A percentile compares a stretch with the other conserved stretches of the same genome.
These are phyloP conservation scores for Laticauda laticaudata DNA, from an alignment of 2,113 vertebrate species.

Conservation along the genomic window DNA sequence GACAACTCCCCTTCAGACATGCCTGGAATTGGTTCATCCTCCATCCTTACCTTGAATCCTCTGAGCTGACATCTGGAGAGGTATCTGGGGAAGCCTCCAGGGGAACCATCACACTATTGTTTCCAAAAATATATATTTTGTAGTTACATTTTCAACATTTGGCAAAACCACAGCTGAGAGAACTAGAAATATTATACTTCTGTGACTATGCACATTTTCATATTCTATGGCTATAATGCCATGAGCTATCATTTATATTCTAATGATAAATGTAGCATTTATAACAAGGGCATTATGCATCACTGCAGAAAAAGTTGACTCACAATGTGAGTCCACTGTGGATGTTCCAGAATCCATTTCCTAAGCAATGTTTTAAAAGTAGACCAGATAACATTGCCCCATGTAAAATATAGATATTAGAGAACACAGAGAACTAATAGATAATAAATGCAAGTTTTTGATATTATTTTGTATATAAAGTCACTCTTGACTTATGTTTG, in stretches of 20 bases:
- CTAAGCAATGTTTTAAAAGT: neutral
- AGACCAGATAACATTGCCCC: neutral
- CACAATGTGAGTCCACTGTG: neutral
- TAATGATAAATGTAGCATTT: slow-evolving; percentile 29
- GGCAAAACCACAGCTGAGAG: slow-evolving; percentile 5
- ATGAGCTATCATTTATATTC: neutral
- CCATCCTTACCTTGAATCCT: too few species aligned
- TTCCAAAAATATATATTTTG: neutral
- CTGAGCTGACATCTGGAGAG: too few species aligned
- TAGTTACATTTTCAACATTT: neutral
- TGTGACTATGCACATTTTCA: neutral
- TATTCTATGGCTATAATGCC: slow-evolving; percentile 12
- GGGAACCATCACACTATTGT: neutral
- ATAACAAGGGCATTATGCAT: neutral
- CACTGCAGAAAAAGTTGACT: slow-evolving; percentile 23
- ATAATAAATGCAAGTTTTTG: neutral
- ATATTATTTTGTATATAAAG: neutral
- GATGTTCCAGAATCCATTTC: neutral
- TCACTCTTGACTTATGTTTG: neutral
- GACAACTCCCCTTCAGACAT: too few species aligned
- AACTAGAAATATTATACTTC: neutral
- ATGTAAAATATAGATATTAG: neutral
- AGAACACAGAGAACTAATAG: neutral
- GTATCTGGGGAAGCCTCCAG: too few species aligned
- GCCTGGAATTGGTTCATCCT: too few species aligned